Evolutionary conservation across 2,797 vertebrate species (phyloP).

Genomic region (Semaprochilodus insignis): DNA sequence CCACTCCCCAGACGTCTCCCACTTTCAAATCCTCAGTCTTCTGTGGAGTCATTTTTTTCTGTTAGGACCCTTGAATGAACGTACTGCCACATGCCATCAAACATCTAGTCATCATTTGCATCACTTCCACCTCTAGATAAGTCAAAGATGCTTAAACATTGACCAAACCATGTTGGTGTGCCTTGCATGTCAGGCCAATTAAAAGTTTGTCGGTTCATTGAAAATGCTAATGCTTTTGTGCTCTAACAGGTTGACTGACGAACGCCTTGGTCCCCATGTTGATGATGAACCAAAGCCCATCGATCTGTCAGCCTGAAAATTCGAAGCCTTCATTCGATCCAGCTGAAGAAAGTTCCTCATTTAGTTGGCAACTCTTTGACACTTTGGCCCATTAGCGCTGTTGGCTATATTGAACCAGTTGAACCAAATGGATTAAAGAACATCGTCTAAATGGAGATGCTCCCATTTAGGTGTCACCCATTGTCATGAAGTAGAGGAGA

Average conservation of each 20-base stretch:
- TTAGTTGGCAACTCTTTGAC: neutral
- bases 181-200: neutral
- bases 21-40: neutral
- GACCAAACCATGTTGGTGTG: neutral
- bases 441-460: neutral
- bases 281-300: neutral
- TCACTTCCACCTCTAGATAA: neutral
- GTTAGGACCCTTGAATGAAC: neutral
- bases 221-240: conserved; percentile 5
- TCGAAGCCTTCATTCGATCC: neutral
- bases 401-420: neutral
- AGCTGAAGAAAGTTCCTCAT: conserved; percentile 4
- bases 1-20: neutral
- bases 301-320: neutral
- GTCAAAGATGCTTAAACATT: neutral
- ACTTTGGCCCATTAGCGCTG: neutral
- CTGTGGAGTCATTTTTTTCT: neutral
- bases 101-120: neutral
- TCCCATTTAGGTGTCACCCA: neutral
- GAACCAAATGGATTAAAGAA: conserved; percentile 12
- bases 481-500: neutral
- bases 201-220: neutral
- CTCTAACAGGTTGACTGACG: conserved; percentile 15
- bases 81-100: neutral
- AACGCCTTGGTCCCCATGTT: neutral